Base-by-base conservation (phyloP, 2,888 invertebrate genomes). In the Clistopyga incitator region DNA sequence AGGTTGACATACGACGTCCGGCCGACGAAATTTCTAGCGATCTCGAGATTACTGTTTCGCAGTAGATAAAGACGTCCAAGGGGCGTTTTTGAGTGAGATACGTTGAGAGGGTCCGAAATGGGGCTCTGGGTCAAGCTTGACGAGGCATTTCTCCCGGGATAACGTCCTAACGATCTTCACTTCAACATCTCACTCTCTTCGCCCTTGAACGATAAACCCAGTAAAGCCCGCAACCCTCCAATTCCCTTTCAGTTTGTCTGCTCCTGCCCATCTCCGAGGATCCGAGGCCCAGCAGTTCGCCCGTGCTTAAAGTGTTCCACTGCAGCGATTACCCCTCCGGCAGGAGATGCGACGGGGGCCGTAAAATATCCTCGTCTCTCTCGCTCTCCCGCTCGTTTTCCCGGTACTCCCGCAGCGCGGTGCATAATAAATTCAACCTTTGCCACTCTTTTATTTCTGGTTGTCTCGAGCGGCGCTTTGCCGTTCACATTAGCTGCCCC, bases 171-270 rank as follows among this genome's bases (percentile, higher is more conserved):
- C 74, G 82, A 82, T 75, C 64, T 75, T 61, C 64, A 82, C 74
- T 15, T 47, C 45, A 72, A 77, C 72, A 45, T 68, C 78, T 82
- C 78, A 82, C 74, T 82, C 78, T 78, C 70, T 56, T 71, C 61
- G 81, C 20, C 82, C 82, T 82, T 78, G 75, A 75, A 82, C 74
- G 70, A 75, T 74, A 82, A 82, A 70, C 47, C 67, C 67, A 47
- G 47, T 45, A 59, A 68, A 59, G 29, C 23, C n/a, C 18, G 25
- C 72, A 72, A 34, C 68, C 75, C 47, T 38, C 65, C 54, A 61
- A 71, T 56, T 56, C 52, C 42, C 64, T 38, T 71, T 47, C 34
- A 34, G 29, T 71, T 61, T 52, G 38, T 45, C 47, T 59, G 59
- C 68, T 20, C 23, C 47, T 70, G 70, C 61, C 34, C 61, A 61